Evolutionary conservation across 2,797 vertebrate genomes (phyloP).

Genomic region (Arnoldichthys spilopterus): DNA sequence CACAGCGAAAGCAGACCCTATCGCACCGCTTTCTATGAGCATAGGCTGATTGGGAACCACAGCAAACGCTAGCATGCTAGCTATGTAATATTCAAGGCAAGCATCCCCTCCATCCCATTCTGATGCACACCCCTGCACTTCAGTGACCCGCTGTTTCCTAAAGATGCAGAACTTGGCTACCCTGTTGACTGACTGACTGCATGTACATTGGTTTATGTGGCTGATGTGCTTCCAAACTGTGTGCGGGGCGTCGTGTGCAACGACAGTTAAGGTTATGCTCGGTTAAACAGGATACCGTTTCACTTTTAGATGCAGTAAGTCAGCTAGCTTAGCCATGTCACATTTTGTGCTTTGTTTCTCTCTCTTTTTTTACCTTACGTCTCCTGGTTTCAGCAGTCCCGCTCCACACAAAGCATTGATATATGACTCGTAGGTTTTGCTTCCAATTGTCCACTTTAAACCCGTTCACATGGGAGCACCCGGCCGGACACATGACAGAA

Average conservation of each 20-base stretch:
- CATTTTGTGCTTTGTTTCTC: slow-evolving; percentile 55
- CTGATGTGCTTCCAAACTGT: slow-evolving; percentile 64
- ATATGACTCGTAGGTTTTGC: slow-evolving; percentile 96
- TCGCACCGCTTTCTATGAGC: neutral
- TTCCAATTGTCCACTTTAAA: slow-evolving; percentile 99
- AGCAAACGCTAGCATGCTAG: neutral
- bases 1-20: neutral
- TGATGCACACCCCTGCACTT: neutral
- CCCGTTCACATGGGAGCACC: slow-evolving; percentile 96
- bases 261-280: slow-evolving; percentile 47
- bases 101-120: neutral
- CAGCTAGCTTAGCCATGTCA: slow-evolving; percentile 54
- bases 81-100: neutral
- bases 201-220: slow-evolving; percentile 44
- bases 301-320: slow-evolving; percentile 46
- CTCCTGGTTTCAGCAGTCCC: slow-evolving; percentile 93
- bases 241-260: slow-evolving; percentile 62
- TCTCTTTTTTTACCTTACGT: slow-evolving; percentile 86
- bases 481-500: slow-evolving; percentile 94
- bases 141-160: neutral
- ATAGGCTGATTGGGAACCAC: neutral
- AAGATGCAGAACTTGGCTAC: slow-evolving; percentile 7
- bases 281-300: slow-evolving; percentile 50
- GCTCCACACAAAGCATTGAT: slow-evolving; percentile 99
- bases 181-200: neutral